These are phyloP conservation scores for Capitella teleta DNA, from an alignment of 1,140 invertebrate genomes.

Conservation along the genomic window DNA sequence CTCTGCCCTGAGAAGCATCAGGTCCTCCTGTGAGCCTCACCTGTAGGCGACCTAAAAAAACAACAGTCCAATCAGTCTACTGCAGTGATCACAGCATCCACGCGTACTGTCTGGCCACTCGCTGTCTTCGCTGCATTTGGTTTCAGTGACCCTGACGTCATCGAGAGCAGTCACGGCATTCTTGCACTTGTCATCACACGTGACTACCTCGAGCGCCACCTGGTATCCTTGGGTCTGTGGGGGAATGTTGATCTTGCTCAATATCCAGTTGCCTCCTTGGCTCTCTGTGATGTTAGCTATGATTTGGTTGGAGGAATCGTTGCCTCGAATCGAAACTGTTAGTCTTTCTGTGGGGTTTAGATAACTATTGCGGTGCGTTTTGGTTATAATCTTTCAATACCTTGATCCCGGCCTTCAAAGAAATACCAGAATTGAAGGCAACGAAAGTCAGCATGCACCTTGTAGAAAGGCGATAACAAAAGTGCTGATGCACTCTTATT, in stretches of 20 bases:
- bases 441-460: neutral
- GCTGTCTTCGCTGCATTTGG: neutral
- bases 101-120: slow-evolving; percentile 6
- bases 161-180: neutral
- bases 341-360: neutral
- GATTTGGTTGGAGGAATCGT: neutral
- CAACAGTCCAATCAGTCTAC: neutral
- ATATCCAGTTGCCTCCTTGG: neutral
- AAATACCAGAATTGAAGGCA: slow-evolving; percentile 5
- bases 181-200: neutral
- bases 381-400: too few species aligned
- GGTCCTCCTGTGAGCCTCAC: slow-evolving; percentile 1
- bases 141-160: neutral
- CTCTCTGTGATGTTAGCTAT: neutral
- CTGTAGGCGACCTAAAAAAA: slow-evolving; percentile 1
- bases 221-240: slow-evolving; percentile 2
- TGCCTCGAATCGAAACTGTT: neutral
- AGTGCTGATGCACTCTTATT: neutral
- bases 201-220: neutral
- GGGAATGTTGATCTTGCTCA: neutral
- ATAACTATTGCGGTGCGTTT: neutral
- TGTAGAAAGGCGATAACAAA: neutral
- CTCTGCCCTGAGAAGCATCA: slow-evolving; percentile 24
- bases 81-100: too few species aligned
- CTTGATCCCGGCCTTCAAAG: neutral